Conservation (phyloP, 2,888 invertebrate genomes). For the Mongoloraphidia duomilia region DNA sequence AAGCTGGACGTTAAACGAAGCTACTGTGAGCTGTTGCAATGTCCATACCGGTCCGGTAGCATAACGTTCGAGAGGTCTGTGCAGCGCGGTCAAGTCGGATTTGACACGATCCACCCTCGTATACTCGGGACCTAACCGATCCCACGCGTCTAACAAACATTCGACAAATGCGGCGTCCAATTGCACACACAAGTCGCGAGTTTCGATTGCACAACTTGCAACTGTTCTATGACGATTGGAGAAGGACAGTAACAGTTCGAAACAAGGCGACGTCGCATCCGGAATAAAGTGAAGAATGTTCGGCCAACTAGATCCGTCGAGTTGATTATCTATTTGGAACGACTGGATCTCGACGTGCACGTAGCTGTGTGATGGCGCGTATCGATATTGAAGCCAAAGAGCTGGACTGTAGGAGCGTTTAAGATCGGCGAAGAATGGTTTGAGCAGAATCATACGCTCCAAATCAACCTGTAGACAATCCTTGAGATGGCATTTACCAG, state of each 20-base stretch:
- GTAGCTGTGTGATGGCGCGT: constrained; percentile 52
- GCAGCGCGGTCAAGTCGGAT: constrained; percentile 28
- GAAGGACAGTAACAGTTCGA: constrained; percentile 41
- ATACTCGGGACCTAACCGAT: constrained; percentile 42
- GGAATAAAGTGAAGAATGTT: constrained; percentile 50
- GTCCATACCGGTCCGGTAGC: not conserved
- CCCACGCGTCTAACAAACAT: constrained; percentile 45
- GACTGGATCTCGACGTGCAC: constrained; percentile 51
- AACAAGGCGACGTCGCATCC: constrained; percentile 41
- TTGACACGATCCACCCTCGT: constrained; percentile 41
- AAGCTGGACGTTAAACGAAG: not conserved
- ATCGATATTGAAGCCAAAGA: constrained; percentile 56
- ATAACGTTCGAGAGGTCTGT: not conserved
- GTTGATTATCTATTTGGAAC: constrained; percentile 61
- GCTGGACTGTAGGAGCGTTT: constrained; percentile 59
- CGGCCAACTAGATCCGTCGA: constrained; percentile 54
- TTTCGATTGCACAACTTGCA: constrained; percentile 32
- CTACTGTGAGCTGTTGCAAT: not conserved
- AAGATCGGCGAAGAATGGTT: constrained; percentile 69
- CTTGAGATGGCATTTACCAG: constrained; percentile 57
- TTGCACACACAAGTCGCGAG: constrained; percentile 53
- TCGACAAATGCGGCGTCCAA: constrained; percentile 53
- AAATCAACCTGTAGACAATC: constrained; percentile 69
- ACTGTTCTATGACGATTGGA: constrained; percentile 26
- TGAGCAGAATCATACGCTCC: constrained; percentile 74